Conservation (phyloP, 2,113 vertebrate species). For the Hypocryptadius cinnamomeus region DNA sequence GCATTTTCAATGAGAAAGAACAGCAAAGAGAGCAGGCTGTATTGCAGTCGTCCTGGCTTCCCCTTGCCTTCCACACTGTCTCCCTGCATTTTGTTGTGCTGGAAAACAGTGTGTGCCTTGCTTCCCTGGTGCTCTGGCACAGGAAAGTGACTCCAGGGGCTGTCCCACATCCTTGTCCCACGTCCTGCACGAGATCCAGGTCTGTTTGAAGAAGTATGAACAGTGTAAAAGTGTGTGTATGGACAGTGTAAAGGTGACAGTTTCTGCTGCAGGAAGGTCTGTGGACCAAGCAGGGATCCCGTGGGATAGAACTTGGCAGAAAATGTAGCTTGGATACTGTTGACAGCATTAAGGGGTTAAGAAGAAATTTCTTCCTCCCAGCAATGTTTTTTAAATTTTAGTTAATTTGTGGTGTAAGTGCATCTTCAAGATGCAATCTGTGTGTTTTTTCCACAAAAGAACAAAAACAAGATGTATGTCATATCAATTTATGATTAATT, state of each 20-base stretch:
- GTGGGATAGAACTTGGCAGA: not conserved
- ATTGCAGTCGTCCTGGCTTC: not conserved
- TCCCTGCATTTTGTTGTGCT: not conserved
- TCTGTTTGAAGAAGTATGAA: not conserved
- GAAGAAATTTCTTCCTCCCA: not conserved
- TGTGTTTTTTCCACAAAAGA: not conserved
- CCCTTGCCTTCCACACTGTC: not conserved
- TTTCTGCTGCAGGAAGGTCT: not conserved
- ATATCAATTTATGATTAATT: not conserved
- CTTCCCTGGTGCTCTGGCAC: not conserved
- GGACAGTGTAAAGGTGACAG: not conserved
- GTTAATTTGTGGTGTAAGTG: not conserved
- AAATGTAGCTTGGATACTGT: not conserved
- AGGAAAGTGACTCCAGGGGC: not conserved
- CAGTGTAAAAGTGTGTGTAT: not conserved
- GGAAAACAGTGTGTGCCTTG: not conserved
- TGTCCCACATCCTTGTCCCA: not conserved
- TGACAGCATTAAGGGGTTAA: not conserved
- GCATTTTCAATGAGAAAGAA: not conserved
- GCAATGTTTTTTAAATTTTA: not conserved
- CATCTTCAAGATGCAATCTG: not conserved
- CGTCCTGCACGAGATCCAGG: fast-evolving
- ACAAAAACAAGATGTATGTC: not conserved
- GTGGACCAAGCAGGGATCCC: fast-evolving
- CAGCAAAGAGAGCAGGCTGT: not conserved